These are phyloP conservation scores for Struthio camelus DNA, from an alignment of 2,113 vertebrate species.

Conservation along the genomic window DNA sequence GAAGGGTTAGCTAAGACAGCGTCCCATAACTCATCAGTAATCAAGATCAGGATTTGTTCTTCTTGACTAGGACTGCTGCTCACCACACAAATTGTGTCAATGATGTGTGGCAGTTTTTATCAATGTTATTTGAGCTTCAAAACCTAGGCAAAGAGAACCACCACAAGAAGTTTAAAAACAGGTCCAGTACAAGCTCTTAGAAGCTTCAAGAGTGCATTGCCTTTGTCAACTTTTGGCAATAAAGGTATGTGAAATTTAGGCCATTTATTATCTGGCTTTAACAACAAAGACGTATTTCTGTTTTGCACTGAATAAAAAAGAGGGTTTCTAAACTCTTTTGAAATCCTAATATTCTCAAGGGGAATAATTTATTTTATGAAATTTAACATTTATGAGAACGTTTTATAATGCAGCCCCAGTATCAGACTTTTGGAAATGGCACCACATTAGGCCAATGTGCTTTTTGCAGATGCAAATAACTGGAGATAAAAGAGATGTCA, in stretches of 20 bases:
- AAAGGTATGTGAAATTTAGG: slow-evolving; percentile 24
- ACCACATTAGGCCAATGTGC: neutral
- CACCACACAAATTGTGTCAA: neutral
- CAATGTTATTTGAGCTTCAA: neutral
- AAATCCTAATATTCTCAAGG: neutral
- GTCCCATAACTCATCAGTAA: neutral
- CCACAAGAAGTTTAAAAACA: neutral
- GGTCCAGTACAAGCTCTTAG: neutral
- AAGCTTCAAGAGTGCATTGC: neutral
- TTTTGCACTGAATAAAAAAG: neutral
- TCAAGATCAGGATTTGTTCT: neutral
- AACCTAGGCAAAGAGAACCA: neutral
- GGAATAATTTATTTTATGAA: neutral
- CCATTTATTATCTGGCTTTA: slow-evolving; percentile 17
- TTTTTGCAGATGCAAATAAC: neutral
- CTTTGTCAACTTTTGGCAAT: neutral
- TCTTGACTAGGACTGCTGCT: neutral
- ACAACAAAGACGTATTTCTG: neutral
- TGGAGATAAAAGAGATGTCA: neutral
- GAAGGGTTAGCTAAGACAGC: neutral
- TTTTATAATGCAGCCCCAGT: neutral
- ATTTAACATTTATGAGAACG: neutral
- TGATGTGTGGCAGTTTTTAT: neutral
- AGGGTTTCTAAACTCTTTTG: neutral
- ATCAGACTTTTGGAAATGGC: neutral